These are phyloP conservation scores for Congeria kusceri DNA, from an alignment of 2,888 invertebrate species.

Conservation along the genomic window DNA sequence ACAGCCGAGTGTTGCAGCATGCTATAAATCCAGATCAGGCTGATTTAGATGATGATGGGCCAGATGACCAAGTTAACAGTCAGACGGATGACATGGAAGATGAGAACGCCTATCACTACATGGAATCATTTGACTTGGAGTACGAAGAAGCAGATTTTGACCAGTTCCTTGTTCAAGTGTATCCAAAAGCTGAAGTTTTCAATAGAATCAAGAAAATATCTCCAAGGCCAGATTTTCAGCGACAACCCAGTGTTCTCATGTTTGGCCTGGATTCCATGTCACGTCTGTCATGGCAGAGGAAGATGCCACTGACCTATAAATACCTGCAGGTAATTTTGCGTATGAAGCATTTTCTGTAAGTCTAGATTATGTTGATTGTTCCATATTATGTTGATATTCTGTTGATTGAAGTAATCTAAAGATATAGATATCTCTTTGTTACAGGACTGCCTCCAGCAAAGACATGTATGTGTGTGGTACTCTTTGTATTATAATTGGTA, in stretches of 20 bases:
- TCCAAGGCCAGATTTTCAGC: not conserved
- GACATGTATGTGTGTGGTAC: too few species aligned
- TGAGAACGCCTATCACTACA: slow-evolving; percentile 22
- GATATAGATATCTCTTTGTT: too few species aligned
- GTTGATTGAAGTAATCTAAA: too few species aligned
- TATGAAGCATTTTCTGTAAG: too few species aligned
- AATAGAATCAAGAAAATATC: slow-evolving; percentile 61
- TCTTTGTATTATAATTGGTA: too few species aligned
- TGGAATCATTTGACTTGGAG: not conserved
- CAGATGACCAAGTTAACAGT: slow-evolving; percentile 5
- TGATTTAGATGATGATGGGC: slow-evolving; percentile 16
- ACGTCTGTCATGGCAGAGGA: slow-evolving; percentile 77
- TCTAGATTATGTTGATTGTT: too few species aligned
- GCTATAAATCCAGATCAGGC: not conserved
- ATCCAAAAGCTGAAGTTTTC: slow-evolving; percentile 73
- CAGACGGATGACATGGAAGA: slow-evolving; percentile 19
- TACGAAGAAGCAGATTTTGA: slow-evolving; percentile 71
- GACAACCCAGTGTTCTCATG: slow-evolving; percentile 78
- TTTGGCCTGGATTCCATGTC: slow-evolving; percentile 82
- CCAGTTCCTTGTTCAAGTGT: slow-evolving; percentile 80
- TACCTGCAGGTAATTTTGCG: slow-evolving; percentile 35
- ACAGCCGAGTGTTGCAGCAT: not conserved
- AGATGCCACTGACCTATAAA: slow-evolving; percentile 77
- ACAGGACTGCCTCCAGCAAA: too few species aligned
- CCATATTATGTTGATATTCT: too few species aligned